Percentiles rank a stretch among this genome's conserved stretches.
phyloP scores from a whole-genome alignment of 1,140 invertebrate species.

The Heliconius melpomene region DNA sequence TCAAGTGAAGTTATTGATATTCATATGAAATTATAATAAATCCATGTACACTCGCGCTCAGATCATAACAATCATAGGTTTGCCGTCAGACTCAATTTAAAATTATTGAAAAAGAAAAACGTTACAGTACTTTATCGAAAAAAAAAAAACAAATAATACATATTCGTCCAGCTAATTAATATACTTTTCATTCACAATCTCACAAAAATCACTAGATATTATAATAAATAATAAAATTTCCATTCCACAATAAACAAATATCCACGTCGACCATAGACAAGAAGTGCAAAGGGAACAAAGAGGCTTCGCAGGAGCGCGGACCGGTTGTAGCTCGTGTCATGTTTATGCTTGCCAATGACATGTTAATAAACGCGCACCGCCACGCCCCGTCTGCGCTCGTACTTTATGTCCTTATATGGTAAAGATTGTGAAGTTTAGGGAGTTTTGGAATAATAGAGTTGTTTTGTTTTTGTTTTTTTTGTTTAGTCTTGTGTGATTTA shows the following conservation, averaged over 20 bases:
- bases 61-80: too few relatives aligned
- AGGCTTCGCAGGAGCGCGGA: constrained; percentile 44
- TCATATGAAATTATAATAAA: too few relatives aligned
- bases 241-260: neutral
- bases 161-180: too few relatives aligned
- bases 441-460: neutral
- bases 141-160: too few relatives aligned
- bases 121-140: neutral
- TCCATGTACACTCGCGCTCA: too few relatives aligned
- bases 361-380: constrained; percentile 55
- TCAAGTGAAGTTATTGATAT: too few relatives aligned
- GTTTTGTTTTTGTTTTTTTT: neutral
- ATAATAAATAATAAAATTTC: neutral
- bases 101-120: too few relatives aligned
- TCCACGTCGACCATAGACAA: constrained; percentile 43
- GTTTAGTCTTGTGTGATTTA: neutral
- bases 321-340: constrained; percentile 48
- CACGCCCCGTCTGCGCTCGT: constrained; percentile 48
- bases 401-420: constrained; percentile 29
- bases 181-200: too few relatives aligned
- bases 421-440: constrained; percentile 23
- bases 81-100: too few relatives aligned
- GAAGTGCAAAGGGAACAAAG: constrained; percentile 47
- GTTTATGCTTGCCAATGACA: constrained; percentile 59
- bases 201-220: neutral